These are phyloP conservation scores for Columba guinea DNA, from an alignment of 2,797 vertebrate species.

Conservation along the genomic window DNA sequence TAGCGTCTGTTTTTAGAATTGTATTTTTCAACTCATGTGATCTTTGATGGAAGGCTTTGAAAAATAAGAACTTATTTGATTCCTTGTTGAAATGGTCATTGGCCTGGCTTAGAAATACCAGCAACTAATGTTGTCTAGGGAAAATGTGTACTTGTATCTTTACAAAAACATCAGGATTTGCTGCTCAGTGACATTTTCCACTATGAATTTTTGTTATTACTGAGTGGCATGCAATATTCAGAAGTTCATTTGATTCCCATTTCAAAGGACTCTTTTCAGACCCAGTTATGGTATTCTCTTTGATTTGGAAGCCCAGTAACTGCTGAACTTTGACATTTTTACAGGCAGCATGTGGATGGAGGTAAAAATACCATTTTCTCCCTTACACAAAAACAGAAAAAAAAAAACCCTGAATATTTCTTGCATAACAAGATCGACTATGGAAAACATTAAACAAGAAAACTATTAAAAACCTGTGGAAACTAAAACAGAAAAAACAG, in stretches of 20 bases:
- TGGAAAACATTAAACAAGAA: background rate
- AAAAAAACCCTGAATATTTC: background rate
- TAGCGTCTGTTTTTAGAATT: background rate
- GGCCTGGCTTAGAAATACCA: background rate
- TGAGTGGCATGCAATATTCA: constrained; percentile 7
- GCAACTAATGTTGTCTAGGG: background rate
- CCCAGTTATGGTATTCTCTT: background rate
- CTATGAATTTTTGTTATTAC: background rate
- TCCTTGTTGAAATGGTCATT: background rate
- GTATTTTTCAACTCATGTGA: background rate
- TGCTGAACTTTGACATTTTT: background rate
- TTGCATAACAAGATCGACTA: background rate
- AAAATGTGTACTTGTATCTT: background rate
- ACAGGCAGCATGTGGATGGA: background rate
- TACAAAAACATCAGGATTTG: background rate
- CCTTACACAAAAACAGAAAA: background rate
- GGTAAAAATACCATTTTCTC: background rate
- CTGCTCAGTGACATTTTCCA: background rate
- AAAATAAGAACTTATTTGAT: background rate
- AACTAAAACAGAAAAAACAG: background rate
- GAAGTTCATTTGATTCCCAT: background rate
- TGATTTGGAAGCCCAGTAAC: background rate
- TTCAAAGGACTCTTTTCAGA: constrained; percentile 21
- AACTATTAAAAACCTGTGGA: background rate
- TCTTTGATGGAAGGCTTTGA: background rate